These are phyloP conservation scores for Blennius ocellaris DNA, from an alignment of 2,113 vertebrate genomes.

Conservation along the genomic window DNA sequence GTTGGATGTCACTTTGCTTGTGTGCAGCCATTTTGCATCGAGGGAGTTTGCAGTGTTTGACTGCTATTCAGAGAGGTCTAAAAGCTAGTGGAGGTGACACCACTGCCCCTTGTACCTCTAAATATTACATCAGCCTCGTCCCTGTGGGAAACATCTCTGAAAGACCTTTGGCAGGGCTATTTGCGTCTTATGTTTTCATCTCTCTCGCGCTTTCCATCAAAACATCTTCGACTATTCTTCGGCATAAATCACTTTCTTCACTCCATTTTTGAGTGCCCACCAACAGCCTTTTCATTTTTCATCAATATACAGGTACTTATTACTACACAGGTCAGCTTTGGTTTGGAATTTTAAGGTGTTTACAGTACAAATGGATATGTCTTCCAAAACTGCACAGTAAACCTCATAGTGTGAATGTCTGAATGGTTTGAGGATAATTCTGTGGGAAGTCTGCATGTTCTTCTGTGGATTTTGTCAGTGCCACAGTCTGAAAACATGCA, in stretches of 20 bases:
- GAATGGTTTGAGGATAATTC: too few relatives aligned
- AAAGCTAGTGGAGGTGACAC: conserved; percentile 76
- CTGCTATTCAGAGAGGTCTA: conserved; percentile 80
- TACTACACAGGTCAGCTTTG: neutral
- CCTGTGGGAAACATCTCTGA: conserved; percentile 58
- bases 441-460: too few relatives aligned
- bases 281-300: neutral
- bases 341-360: neutral
- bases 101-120: conserved; percentile 71
- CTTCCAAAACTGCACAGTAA: too few relatives aligned
- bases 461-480: too few relatives aligned
- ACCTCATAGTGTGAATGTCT: too few relatives aligned
- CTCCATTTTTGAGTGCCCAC: conserved; percentile 4
- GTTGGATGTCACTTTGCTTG: conserved; percentile 44
- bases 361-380: neutral
- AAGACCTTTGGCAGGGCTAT: conserved; percentile 62
- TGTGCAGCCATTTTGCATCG: conserved; percentile 53
- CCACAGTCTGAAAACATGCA: too few relatives aligned
- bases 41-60: conserved; percentile 68
- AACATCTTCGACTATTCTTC: conserved; percentile 20
- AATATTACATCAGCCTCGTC: conserved; percentile 73
- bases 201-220: conserved; percentile 13
- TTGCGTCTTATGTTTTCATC: conserved; percentile 54
- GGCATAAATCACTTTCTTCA: conserved; percentile 18
- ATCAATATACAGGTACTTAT: neutral